Evolutionary conservation across 2,888 invertebrate genomes (phyloP), one percentile per base, ranked within the genome.

Genomic region (Thereva unica): DNA sequence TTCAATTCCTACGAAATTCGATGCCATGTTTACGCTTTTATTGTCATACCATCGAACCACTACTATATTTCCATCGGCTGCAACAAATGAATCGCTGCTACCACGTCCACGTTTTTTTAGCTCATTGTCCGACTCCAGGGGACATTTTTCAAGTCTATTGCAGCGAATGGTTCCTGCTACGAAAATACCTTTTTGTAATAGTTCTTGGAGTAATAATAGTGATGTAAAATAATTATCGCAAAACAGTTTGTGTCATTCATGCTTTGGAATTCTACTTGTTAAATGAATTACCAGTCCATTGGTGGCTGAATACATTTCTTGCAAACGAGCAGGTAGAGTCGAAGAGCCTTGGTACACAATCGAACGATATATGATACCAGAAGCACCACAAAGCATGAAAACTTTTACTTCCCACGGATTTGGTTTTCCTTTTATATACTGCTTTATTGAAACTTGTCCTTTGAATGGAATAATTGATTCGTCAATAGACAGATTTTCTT

Each of bases 401-500:
- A 45, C 7, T 45, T 45, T 45, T 45, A 45, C n/a, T 9, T 10
- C 45, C 45, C 9, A 45, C 9, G 45, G 45, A 9, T 45, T 45
- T 45, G 45, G 45, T n/a, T 45, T 45, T 9, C 45, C 45, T 45
- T 45, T 45, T 8, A 45, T 4, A n/a, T 45, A 45, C 45, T 45
- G 45, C 45, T 45, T 10, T 38, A 64, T 38, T 42, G 40, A 52
- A 42, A 50, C 37, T 12, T 5, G 23, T 50, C 50, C 50, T 12
- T 4, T 8, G 35, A 64, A 55, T 42, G 65, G 56, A 41, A 56
- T 56, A 4, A 35, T 44, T 37, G 3, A 9, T 9, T 50, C 50
- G 12, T 50, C 12, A 10, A 50, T 34, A 12, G 8, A 23, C 4
- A 23, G 9, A 5, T 23, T 4, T 12, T 50, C 50, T 50, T 50